Base-by-base conservation (phyloP, 2,113 vertebrate species). In the Gobiocypris rarus region DNA sequence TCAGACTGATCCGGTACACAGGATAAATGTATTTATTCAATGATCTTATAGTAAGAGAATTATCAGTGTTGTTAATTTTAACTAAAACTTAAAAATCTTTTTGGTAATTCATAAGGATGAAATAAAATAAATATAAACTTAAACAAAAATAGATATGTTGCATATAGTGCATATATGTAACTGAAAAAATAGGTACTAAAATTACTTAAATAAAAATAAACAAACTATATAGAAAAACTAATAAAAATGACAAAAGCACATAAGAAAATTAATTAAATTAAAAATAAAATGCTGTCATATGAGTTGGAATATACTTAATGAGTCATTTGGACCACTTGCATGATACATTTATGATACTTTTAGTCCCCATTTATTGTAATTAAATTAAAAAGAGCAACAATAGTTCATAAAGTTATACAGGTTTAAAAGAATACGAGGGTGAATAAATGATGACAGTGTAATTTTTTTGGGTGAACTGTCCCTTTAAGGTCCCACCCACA, bases 401-500 rank as follows among this genome's bases (percentile, higher is more conserved):
- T 24, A 14, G 11, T n/a, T 70, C 22, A n/a, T 70, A 43, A 70
- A 59, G 22, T 22, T n/a, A 10, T 59, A 59, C 2, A 59, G n/a
- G 5, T 59, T 59, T 59, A 24, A 59, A 56, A 58, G 19, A 58
- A 10, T 22, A 58, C 5, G 9, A 58, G 10, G 38, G 5, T 73
- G n/a, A 24, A n/a, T n/a, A n/a, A 8, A 73, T 26, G n/a, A n/a
- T 45, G n/a, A 73, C 43, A 71, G 38, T n/a, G n/a, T n/a, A 19
- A 38, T 41, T 70, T 48, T 14, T 34, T 15, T 48, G 41, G 41
- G 5, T 48, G n/a, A 73, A 24, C 69, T 26, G n/a, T 73, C n/a
- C 41, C 69, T 73, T 73, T 73, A 45, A 73, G 41, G 34, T 41
- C n/a, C 75, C 34, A 59, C 54, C 31, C 75, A 58, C 54, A 77